A percentile compares a stretch with the other conserved stretches of the same genome.
Conservation (phyloP, 2,888 invertebrate species). For the Sclerodermus sp. region DNA sequence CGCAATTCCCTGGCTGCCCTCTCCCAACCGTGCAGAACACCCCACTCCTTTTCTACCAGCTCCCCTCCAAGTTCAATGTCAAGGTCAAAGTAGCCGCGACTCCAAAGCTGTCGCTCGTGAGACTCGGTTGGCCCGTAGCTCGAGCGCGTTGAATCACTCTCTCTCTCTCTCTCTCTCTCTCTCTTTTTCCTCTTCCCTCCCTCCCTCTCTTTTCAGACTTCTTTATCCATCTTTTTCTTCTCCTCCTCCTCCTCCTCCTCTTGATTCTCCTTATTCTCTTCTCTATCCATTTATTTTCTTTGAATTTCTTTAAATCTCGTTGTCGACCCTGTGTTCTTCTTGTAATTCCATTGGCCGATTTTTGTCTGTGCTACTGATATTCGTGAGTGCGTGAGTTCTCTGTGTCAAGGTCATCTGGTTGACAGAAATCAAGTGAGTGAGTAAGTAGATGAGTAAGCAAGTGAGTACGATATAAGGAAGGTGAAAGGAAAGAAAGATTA, state of each 20-base stretch:
- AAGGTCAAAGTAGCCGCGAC: conserved; percentile 54
- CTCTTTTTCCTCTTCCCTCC: conserved; percentile 1
- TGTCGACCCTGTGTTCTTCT: too few species aligned
- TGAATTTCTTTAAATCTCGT: too few species aligned
- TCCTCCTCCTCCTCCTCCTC: conserved; percentile 5
- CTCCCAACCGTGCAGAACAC: conserved; percentile 12
- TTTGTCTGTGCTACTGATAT: background rate
- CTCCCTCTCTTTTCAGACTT: background rate
- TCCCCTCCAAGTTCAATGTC: conserved; percentile 55
- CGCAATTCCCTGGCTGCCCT: conserved; percentile 37
- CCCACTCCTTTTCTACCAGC: background rate
- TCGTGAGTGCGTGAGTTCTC: background rate
- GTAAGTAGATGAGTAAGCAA: too few species aligned
- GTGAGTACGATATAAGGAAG: too few species aligned
- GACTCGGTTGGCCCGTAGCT: conserved; percentile 37
- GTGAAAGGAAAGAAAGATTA: too few species aligned
- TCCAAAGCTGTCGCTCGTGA: conserved; percentile 41
- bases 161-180: conserved; percentile 1
- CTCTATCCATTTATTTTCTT: background rate
- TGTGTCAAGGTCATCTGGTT: too few species aligned
- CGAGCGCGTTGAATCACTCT: conserved; percentile 17
- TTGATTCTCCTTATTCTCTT: conserved; percentile 5
- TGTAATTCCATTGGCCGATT: too few species aligned
- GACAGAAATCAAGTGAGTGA: too few species aligned
- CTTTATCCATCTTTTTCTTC: background rate